Base-by-base conservation (phyloP, 2,888 invertebrate species). In the Craniophora ligustri region DNA sequence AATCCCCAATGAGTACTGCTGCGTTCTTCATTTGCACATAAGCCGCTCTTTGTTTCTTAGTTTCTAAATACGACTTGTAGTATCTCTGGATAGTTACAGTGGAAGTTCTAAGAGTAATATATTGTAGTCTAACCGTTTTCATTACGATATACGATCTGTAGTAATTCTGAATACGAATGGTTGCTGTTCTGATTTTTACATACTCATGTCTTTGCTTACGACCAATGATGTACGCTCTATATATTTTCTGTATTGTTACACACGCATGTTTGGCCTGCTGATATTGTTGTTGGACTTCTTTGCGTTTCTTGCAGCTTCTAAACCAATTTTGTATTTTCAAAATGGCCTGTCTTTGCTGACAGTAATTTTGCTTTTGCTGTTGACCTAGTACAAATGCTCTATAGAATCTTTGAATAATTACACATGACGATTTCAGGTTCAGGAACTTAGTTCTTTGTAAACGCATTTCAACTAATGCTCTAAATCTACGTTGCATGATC, bases 241-340 rank as follows among this genome's bases (percentile, higher is more conserved):
- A 94, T 16, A 78, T 68, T 63, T 75, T 85, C 77, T 95, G 95
- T 32, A 95, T 88, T 2, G 81, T 66, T 0, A 87, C 57, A 40
- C 86, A 86, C 2, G 94, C 91, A 44, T 82, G 74, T 64, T 84
- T 89, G 0, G 74, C 70, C 30, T 77, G 66, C 41, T 79, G 65
- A 58, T 80, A 91, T 42, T 82, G 62, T 26, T 82, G 67, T 67
- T 81, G 78, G 1, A 82, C 51, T 64, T 75, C 63, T 66, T 77
- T 79, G 10, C 76, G 72, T 63, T 75, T 79, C 59, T 72, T 82
- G 32, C 73, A 75, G 53, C 70, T 80, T 73, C 91, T 88, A 73
- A 90, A 94, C 90, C 92, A 92, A 5, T 61, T 72, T 76, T 95
- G 95, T 32, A 95, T 88, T 53, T 66, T 80, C 0, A 85, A 50